phyloP scores from a whole-genome alignment of 2,888 invertebrate species.

The Onchidella celtica region DNA sequence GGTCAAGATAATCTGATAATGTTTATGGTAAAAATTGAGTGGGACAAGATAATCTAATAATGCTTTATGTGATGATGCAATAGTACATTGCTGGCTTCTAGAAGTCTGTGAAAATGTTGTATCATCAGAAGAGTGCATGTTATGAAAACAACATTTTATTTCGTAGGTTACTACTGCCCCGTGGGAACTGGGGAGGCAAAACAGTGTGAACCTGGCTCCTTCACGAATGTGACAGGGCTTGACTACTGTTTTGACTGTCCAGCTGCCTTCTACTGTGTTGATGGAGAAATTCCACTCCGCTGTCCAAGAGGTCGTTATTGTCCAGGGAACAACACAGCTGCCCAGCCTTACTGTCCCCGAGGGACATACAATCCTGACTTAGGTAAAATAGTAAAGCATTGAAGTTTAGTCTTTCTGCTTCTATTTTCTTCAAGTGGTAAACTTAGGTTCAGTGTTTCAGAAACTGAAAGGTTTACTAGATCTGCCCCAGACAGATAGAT shows the following conservation, averaged over 20 bases:
- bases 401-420: not conserved
- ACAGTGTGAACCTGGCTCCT: constrained; percentile 73
- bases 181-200: constrained; percentile 71
- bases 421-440: not conserved
- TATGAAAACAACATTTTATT: too few relatives aligned
- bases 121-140: too few relatives aligned
- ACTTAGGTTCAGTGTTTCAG: too few relatives aligned
- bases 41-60: too few relatives aligned
- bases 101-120: too few relatives aligned
- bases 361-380: constrained; percentile 76
- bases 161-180: constrained; percentile 68
- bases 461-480: too few relatives aligned
- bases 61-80: too few relatives aligned
- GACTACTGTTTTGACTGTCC: constrained; percentile 72
- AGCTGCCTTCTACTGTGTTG: constrained; percentile 75
- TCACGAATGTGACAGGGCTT: constrained; percentile 68
- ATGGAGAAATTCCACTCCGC: constrained; percentile 65
- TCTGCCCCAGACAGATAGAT: too few relatives aligned
- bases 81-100: too few relatives aligned
- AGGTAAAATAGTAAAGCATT: constrained; percentile 56
- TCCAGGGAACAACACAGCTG: constrained; percentile 75
- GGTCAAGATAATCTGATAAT: too few relatives aligned
- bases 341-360: constrained; percentile 71
- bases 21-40: too few relatives aligned
- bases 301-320: constrained; percentile 77